Base-by-base conservation (phyloP, 2,888 invertebrate species). In the Ichneumoninae sp. region DNA sequence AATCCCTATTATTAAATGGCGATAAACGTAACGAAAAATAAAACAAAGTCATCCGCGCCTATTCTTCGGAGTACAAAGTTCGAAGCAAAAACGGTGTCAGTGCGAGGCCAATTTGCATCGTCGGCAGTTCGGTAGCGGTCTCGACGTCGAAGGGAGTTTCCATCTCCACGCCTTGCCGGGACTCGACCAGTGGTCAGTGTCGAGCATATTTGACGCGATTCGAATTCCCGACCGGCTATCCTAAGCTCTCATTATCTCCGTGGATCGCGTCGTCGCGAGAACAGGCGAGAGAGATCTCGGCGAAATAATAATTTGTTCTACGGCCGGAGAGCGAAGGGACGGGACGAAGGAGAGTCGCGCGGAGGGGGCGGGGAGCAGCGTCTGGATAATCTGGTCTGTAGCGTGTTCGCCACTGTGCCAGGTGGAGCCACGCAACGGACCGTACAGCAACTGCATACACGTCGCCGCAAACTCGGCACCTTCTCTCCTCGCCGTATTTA, bases 361-460 rank as follows among this genome's bases (percentile, higher is more conserved):
- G n/a, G n/a, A 16, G 60, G 16, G n/a, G 16, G n/a, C 26, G 22
- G 13, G 54, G 47, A 19, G 50, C 44, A 13, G 33, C 65, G 63
- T 66, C 52, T 87, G 69, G 77, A 44, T 77, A 71, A 80, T 83
- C 73, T 52, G 70, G 63, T 33, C n/a, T 50, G 30, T 73, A 73
- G 82, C 82, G 87, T 86, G 87, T 89, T 90, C 80, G 74, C 63
- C 60, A 33, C 83, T 74, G 69, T 80, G 87, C 89, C 90, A 91
- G 91, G 88, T 91, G 91, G 89, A 90, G 88, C 87, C 88, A 88
- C 86, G 84, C 86, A 86, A 85, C 88, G 88, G 89, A 87, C 85
- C 83, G 68, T 75, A 19, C 50, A 52, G 4, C 52, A 47, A 70
- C 57, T 22, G 60, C 40, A 68, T 33, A 57, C 68, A 19, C 47